Evolutionary conservation across 2,888 invertebrate species (phyloP).

Genomic region (Alsophila aescularia): DNA sequence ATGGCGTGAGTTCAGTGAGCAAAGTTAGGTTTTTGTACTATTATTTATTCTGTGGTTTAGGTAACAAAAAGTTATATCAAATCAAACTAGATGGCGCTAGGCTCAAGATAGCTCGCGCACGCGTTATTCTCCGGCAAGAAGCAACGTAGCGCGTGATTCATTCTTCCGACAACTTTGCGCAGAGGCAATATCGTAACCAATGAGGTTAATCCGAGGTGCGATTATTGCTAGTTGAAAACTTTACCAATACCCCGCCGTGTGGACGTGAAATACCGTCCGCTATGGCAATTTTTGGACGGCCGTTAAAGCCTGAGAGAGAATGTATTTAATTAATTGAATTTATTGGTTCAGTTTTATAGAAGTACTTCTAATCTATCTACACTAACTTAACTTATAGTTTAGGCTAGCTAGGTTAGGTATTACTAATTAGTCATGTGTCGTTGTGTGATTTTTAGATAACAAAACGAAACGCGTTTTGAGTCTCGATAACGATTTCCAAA

Average conservation of each 20-base stretch:
- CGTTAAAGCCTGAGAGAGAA: conserved; percentile 60
- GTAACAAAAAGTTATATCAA: neutral
- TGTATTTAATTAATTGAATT: no score
- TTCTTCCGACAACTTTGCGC: conserved; percentile 90
- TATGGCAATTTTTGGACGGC: conserved; percentile 78
- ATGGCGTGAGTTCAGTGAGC: no score
- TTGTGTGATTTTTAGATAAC: no score
- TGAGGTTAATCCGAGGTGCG: conserved; percentile 95
- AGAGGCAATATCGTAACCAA: conserved; percentile 97
- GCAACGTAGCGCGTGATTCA: neutral
- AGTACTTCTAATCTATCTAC: no score
- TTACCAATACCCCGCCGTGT: conserved; percentile 85
- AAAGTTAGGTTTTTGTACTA: no score
- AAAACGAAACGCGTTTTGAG: no score
- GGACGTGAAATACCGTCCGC: conserved; percentile 81
- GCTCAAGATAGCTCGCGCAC: conserved; percentile 12
- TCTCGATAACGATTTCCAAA: no score
- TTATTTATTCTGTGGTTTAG: no score
- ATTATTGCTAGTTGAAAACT: conserved; percentile 98
- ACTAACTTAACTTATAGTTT: no score
- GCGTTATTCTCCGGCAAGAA: neutral
- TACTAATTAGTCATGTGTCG: no score
- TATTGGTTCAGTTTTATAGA: no score
- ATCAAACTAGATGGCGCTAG: conserved; percentile 8
- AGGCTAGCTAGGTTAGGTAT: no score